Percentiles rank a stretch among this genome's conserved stretches.
phyloP scores from a whole-genome alignment of 1,140 invertebrate genomes.

The Drosophila navojoa region DNA sequence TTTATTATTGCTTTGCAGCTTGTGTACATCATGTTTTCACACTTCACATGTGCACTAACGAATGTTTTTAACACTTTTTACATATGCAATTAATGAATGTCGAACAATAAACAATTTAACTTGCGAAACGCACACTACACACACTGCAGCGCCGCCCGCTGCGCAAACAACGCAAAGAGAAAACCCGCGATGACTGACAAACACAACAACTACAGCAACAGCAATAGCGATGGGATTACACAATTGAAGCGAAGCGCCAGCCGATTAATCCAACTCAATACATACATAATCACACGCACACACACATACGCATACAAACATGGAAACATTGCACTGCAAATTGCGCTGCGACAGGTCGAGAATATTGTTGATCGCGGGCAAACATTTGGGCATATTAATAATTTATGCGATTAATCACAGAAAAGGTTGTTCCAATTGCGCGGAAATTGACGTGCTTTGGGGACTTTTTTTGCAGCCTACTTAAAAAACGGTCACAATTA shows the following conservation, averaged over 20 bases:
- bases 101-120: slow-evolving; percentile 20
- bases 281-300: not conserved
- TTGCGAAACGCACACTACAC: slow-evolving; percentile 16
- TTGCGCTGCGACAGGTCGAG: not conserved
- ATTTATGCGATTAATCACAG: slow-evolving; percentile 8
- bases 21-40: slow-evolving; percentile 7
- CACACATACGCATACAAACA: not conserved
- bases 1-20: not conserved
- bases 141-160: slow-evolving; percentile 6
- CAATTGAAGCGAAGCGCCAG: slow-evolving; percentile 29
- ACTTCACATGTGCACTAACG: slow-evolving; percentile 8
- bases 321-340: slow-evolving; percentile 2
- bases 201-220: slow-evolving; percentile 11
- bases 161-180: slow-evolving; percentile 17
- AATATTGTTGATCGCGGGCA: slow-evolving; percentile 6
- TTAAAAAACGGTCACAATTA: no score
- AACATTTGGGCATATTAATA: slow-evolving; percentile 17
- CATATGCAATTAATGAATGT: slow-evolving; percentile 5
- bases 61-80: slow-evolving; percentile 6
- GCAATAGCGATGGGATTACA: slow-evolving; percentile 18
- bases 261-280: slow-evolving; percentile 16
- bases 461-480: no score
- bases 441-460: not conserved
- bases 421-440: not conserved
- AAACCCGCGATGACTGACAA: slow-evolving; percentile 23